Percentiles rank a stretch among this genome's conserved stretches.
phyloP scores from a whole-genome alignment of 2,888 invertebrate genomes.

The Brachyptera putata region DNA sequence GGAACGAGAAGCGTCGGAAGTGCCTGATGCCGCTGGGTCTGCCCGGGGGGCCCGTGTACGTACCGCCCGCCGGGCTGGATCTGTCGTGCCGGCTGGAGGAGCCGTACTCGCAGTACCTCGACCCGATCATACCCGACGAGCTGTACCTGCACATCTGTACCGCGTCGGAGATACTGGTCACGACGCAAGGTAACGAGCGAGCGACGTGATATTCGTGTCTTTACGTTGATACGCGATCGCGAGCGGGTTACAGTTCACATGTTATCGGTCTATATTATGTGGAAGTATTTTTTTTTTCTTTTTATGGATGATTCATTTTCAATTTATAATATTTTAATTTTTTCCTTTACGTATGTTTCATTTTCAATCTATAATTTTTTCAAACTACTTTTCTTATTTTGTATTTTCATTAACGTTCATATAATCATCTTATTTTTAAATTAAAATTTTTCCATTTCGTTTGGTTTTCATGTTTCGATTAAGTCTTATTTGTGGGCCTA shows the following conservation, averaged over 20 bases:
- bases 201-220: neutral
- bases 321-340: neutral
- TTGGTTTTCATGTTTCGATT: too few species aligned
- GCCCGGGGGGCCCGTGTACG: neutral
- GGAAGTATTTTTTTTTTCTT: too few species aligned
- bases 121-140: neutral
- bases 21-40: neutral
- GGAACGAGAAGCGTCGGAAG: neutral
- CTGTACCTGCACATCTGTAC: neutral
- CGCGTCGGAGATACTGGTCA: neutral
- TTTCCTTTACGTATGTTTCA: neutral
- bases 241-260: too few species aligned
- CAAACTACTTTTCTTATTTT: too few species aligned
- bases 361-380: too few species aligned
- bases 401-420: too few species aligned
- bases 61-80: neutral
- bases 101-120: neutral
- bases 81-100: neutral
- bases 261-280: too few species aligned
- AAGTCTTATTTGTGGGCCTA: too few species aligned
- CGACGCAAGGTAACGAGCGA: slow-evolving; percentile 4
- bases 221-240: neutral
- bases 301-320: too few species aligned
- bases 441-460: too few species aligned
- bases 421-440: too few species aligned